Percentiles rank a stretch among this genome's conserved stretches.
These are phyloP conservation scores for Rhingia campestris DNA, from an alignment of 2,888 invertebrate species.

Conservation along the genomic window DNA sequence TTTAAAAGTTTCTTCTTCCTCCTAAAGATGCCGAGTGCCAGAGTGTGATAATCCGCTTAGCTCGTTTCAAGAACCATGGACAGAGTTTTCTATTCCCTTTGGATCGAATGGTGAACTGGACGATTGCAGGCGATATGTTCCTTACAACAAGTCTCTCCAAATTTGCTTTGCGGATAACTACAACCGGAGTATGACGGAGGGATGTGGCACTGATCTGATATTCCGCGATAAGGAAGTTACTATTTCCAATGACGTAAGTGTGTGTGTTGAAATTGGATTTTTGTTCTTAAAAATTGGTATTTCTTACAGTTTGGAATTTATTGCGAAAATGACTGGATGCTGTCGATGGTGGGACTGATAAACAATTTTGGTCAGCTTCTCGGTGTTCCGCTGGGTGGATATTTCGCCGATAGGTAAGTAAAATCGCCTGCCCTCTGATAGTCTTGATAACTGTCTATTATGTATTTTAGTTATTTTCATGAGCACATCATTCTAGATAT, in stretches of 20 bases:
- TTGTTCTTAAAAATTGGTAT: neutral
- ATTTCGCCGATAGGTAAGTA: constrained; percentile 86
- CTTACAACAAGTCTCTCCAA: constrained; percentile 67
- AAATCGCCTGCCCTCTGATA: neutral
- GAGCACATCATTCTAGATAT: constrained; percentile 78
- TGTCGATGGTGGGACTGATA: constrained; percentile 89
- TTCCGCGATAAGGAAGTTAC: constrained; percentile 85
- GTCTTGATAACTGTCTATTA: too few species aligned
- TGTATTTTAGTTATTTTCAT: too few species aligned
- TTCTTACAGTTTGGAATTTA: constrained; percentile 78
- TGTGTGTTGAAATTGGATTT: constrained; percentile 47
- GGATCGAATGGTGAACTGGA: constrained; percentile 81
- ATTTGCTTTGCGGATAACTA: constrained; percentile 83
- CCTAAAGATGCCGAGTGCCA: constrained; percentile 80
- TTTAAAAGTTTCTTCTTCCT: neutral
- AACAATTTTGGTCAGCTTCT: constrained; percentile 90
- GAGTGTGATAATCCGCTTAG: constrained; percentile 80
- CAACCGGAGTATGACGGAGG: constrained; percentile 79
- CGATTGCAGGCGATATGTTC: constrained; percentile 82
- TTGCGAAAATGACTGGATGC: constrained; percentile 86
- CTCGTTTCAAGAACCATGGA: constrained; percentile 83
- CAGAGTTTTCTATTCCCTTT: constrained; percentile 82
- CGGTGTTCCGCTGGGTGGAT: constrained; percentile 87
- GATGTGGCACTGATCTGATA: constrained; percentile 84
- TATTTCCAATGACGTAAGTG: constrained; percentile 87